These are phyloP conservation scores for Rhinichthys klamathensis DNA, from an alignment of 2,113 vertebrate species.

Conservation along the genomic window DNA sequence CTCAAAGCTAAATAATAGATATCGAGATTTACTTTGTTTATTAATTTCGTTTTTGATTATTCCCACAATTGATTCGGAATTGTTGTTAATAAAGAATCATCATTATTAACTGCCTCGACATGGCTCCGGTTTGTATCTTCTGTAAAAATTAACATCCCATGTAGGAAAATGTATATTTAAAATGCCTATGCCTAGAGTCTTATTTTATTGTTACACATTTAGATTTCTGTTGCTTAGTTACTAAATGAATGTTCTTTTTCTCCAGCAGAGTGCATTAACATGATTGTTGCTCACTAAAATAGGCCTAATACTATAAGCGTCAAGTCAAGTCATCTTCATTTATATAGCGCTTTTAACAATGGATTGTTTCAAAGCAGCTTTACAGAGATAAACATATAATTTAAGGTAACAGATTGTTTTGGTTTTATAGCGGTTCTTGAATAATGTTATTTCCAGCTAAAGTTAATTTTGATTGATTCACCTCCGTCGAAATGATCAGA, in stretches of 20 bases:
- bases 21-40: background rate
- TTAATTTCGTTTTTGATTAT: background rate
- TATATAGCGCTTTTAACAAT: no score
- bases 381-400: no score
- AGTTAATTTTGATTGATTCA: no score
- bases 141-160: no score
- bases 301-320: background rate
- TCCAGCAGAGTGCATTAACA: background rate
- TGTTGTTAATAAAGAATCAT: background rate
- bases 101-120: background rate
- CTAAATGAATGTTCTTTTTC: background rate
- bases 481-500: no score
- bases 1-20: background rate
- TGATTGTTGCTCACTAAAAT: background rate
- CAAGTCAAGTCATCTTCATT: no score
- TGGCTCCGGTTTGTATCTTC: no score
- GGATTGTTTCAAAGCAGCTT: no score
- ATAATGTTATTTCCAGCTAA: no score
- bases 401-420: no score
- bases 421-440: no score
- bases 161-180: no score
- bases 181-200: background rate
- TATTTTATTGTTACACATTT: background rate
- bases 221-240: slow-evolving; percentile 11
- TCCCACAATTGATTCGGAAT: background rate